phyloP scores from a whole-genome alignment of 53 echinoderm and acorn worm genomes.

The Crossaster papposus region DNA sequence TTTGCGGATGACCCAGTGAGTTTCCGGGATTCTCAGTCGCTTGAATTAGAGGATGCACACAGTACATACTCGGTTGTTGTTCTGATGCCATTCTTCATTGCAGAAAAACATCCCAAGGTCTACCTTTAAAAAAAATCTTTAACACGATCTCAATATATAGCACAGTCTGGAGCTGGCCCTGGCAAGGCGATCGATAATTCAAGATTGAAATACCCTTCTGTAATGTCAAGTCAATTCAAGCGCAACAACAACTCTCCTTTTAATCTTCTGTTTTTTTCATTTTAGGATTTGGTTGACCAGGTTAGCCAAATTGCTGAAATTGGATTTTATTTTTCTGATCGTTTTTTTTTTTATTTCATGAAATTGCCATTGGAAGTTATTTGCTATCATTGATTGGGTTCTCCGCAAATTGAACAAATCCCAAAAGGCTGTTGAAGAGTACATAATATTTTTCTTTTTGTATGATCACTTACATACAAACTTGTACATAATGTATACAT shows the following conservation, averaged over 20 bases:
- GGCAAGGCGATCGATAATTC: constrained; percentile 31
- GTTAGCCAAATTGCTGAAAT: neutral
- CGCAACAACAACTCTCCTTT: constrained; percentile 11
- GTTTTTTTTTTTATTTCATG: neutral
- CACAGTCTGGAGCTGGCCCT: neutral
- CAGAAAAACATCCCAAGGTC: neutral
- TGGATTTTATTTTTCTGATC: neutral
- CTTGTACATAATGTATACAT: too few species aligned
- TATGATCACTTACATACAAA: too few species aligned
- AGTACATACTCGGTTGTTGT: neutral
- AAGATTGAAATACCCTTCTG: constrained; percentile 30
- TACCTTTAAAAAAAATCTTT: neutral
- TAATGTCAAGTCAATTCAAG: constrained; percentile 15
- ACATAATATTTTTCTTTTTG: too few species aligned
- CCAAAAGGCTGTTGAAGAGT: neutral
- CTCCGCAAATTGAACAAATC: neutral
- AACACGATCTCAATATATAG: neutral
- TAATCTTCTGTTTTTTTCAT: constrained; percentile 22
- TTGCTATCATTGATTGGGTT: neutral
- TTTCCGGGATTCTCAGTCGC: neutral
- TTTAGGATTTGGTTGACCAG: neutral
- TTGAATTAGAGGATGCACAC: neutral
- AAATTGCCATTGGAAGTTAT: neutral
- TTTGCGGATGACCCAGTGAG: neutral
- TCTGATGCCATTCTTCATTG: neutral